A percentile compares a stretch with the other conserved stretches of the same genome.
Conservation (phyloP, 2,888 invertebrate genomes). For the Trisateles emortualis region DNA sequence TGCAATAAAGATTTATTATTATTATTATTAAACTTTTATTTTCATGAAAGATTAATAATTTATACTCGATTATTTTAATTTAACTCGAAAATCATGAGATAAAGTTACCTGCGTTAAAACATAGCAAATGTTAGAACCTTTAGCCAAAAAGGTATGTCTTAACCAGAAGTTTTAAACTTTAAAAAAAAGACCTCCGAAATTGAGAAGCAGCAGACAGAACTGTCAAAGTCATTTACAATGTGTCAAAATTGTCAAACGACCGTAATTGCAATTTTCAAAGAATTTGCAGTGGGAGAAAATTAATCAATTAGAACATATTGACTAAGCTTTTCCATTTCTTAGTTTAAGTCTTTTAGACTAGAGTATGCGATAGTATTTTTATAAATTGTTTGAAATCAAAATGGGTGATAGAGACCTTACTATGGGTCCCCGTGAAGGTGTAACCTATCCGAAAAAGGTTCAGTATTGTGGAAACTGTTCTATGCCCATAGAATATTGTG, state of each 20-base stretch:
- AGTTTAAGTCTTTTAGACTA: constrained; percentile 36
- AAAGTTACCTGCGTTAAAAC: too few species aligned
- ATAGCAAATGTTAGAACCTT: too few species aligned
- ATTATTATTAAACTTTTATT: too few species aligned
- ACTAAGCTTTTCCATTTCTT: constrained; percentile 22
- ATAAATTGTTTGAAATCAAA: constrained; percentile 44
- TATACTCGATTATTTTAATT: too few species aligned
- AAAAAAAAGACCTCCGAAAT: background rate
- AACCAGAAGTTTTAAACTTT: background rate
- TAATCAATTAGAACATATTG: constrained; percentile 14
- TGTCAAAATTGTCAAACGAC: constrained; percentile 36
- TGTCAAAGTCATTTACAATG: background rate
- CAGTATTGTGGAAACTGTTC: constrained; percentile 97
- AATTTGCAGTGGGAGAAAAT: constrained; percentile 21
- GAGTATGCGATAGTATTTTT: constrained; percentile 49
- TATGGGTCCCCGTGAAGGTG: constrained; percentile 90
- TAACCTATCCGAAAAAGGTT: constrained; percentile 93
- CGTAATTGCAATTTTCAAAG: constrained; percentile 11
- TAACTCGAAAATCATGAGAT: too few species aligned
- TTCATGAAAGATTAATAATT: too few species aligned
- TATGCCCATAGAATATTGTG: constrained; percentile 99
- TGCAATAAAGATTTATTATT: too few species aligned
- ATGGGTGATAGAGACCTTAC: constrained; percentile 88
- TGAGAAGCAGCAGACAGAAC: too few species aligned
- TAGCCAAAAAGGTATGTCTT: too few species aligned